Evolutionary conservation across 2,888 invertebrate genomes (phyloP), one percentile per base, ranked within the genome.

Genomic region (Leptarthrus brevirostris): DNA sequence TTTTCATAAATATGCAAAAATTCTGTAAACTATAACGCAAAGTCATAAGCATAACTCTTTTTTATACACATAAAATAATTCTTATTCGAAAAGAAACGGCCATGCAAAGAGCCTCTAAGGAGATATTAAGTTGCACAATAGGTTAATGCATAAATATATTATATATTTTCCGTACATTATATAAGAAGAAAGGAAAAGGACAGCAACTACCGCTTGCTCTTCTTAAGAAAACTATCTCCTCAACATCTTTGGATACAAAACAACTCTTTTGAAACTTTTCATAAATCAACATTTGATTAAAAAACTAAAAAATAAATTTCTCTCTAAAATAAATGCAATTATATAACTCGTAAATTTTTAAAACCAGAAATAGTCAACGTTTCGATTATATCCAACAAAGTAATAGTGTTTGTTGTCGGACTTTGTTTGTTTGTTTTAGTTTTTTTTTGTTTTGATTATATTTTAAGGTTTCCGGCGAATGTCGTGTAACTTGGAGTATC

Each of bases 291-390:
- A 34, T 16, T 30, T 34, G 8, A 6, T 8, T 36, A 58, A n/a
- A n/a, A n/a, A 34, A 1, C n/a, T 30, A 53, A 24, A 24, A 16
- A 36, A 36, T 20, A 34, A 58, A 34, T 34, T 14, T 30, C 36
- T 36, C 36, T 10, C 47, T 64, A 44, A 49, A 64, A 64, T 64
- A 64, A 64, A 64, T 64, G 64, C 64, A 64, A 22, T 24, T 64
- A 36, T 61, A 52, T 54, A 47, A 36, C 58, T 14, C 12, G 18
- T 12, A 22, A 22, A 64, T 24, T 44, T 44, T 44, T n/a, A n/a
- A n/a, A 47, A 24, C 24, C 47, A 47, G 47, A 10, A 47, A 44
- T 44, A 44, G 24, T 64, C 24, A 44, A 64, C 36, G 44, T 44
- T n/a, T 44, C 20, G 26, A 24, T 58, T 16, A 64, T 40, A 12